phyloP scores from a whole-genome alignment of 2,888 invertebrate genomes.

The Cheilosia urbana region DNA sequence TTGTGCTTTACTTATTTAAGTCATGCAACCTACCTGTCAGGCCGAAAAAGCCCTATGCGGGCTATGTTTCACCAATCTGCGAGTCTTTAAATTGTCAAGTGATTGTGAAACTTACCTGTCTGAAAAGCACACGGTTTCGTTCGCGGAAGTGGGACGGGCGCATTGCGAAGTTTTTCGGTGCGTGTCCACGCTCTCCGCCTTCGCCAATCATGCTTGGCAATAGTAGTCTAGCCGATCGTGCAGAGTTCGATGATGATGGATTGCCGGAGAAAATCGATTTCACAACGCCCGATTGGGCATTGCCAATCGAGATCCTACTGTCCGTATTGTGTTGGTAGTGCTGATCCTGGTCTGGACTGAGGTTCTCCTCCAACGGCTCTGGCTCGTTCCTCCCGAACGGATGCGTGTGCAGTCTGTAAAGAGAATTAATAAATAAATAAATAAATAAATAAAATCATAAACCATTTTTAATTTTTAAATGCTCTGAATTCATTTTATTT shows the following conservation, averaged over 20 bases:
- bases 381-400: conserved; percentile 73
- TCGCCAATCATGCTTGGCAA: conserved; percentile 72
- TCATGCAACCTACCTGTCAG: no score
- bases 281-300: conserved; percentile 66
- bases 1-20: no score
- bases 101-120: conserved; percentile 78
- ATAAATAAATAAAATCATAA: no score
- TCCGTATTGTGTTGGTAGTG: conserved; percentile 75
- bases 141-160: conserved; percentile 81
- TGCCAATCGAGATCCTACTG: conserved; percentile 76
- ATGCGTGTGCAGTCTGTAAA: conserved; percentile 32
- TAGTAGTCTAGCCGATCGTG: conserved; percentile 69
- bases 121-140: conserved; percentile 80
- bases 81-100: no score
- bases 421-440: background rate
- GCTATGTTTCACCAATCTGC: no score
- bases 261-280: conserved; percentile 70
- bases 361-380: conserved; percentile 80
- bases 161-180: conserved; percentile 78
- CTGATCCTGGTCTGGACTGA: conserved; percentile 78
- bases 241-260: conserved; percentile 50
- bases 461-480: no score
- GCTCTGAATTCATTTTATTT: no score
- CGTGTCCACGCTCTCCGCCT: conserved; percentile 40
- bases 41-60: no score